Evolutionary conservation across 2,888 invertebrate species (phyloP).

Genomic region (Athrips mouffetella): DNA sequence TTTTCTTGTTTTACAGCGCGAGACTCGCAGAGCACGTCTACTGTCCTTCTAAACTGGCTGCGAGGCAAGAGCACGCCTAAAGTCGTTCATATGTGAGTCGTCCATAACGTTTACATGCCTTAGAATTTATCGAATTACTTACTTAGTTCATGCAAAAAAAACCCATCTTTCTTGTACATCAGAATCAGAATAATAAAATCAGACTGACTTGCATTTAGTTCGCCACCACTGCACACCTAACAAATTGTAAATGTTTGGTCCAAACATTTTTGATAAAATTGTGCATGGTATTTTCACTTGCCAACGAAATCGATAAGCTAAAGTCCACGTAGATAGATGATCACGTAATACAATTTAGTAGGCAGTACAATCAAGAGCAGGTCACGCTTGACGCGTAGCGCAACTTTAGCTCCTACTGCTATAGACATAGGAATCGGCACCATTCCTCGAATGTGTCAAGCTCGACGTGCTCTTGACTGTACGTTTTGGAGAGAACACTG

Average conservation of each 20-base stretch:
- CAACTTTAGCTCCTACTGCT: no score
- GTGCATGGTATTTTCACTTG: slow-evolving; percentile 41
- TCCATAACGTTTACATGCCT: not conserved
- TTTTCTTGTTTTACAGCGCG: slow-evolving; percentile 78
- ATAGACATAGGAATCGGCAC: no score
- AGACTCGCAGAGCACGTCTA: slow-evolving; percentile 87
- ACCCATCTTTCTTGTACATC: not conserved
- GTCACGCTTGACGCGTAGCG: no score
- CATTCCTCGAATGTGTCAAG: no score
- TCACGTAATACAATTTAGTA: no score
- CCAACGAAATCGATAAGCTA: slow-evolving; percentile 25
- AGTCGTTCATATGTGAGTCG: slow-evolving; percentile 72
- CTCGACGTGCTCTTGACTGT: no score
- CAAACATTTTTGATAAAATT: slow-evolving; percentile 45
- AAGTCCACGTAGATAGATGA: slow-evolving; percentile 1
- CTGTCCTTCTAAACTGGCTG: slow-evolving; percentile 88
- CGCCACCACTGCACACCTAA: slow-evolving; percentile 45
- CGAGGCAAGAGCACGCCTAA: slow-evolving; percentile 87
- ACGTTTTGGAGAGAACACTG: not conserved
- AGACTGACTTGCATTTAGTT: slow-evolving; percentile 39
- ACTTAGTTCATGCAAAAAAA: slow-evolving; percentile 1
- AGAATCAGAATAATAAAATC: not conserved
- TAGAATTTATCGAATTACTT: not conserved
- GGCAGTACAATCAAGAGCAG: no score
- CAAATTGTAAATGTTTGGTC: slow-evolving; percentile 48